These are phyloP conservation scores for Coregonus suidteri DNA, from an alignment of 2,797 vertebrate genomes.

Conservation along the genomic window DNA sequence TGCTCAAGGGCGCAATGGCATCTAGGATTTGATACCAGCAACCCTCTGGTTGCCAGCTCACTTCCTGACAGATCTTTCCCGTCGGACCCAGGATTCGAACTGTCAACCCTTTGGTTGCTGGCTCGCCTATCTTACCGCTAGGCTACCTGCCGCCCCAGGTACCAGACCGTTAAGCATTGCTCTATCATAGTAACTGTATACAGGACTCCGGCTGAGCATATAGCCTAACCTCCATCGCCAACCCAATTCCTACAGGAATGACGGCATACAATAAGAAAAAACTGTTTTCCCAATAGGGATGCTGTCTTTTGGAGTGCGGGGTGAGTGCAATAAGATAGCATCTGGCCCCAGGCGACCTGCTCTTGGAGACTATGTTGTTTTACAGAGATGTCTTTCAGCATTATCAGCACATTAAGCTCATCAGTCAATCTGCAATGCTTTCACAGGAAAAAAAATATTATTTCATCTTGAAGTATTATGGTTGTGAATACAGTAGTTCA, in stretches of 20 bases:
- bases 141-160: no score
- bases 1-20: no score
- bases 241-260: constrained; percentile 12
- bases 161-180: not conserved
- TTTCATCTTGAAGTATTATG: not conserved
- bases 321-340: constrained; percentile 43
- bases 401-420: constrained; percentile 13
- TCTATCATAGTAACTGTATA: not conserved
- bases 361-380: not conserved
- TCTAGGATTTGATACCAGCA: no score
- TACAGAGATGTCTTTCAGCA: not conserved
- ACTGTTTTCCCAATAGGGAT: constrained; percentile 27
- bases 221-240: not conserved
- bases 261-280: constrained; percentile 23
- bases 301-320: constrained; percentile 28
- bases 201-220: not conserved
- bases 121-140: no score
- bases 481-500: not conserved
- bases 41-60: no score
- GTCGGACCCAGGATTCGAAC: no score
- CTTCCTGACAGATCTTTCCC: no score
- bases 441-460: constrained; percentile 18
- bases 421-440: constrained; percentile 15
- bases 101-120: no score
- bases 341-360: constrained; percentile 28